Base-by-base conservation (phyloP, 2,888 invertebrate genomes). In the Oxyscelio sp. region DNA sequence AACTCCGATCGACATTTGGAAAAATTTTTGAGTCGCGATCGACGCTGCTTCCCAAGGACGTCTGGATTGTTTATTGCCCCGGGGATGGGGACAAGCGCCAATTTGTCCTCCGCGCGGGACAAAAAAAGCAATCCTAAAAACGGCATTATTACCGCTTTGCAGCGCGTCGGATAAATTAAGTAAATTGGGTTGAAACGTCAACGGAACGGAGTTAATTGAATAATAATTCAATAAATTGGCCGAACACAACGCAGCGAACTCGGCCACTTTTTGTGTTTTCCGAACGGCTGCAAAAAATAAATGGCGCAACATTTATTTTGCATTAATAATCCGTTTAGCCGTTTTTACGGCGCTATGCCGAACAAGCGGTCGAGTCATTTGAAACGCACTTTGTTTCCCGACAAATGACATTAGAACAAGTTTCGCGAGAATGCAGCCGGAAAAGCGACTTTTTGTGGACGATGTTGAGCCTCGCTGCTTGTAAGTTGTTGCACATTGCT, bases 141-240 rank as follows among this genome's bases (percentile, higher is more conserved):
- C 9, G 19, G 45, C 19, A 19, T 48, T 48, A 48, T 66, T 31
- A 52, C 52, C 22, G 65, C 9, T 22, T 13, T 21, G 34, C 13
- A 19, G 21, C 50, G 19, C 38, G 52, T 24, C 65, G 52, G 38
- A 38, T 38, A 58, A 70, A 70, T 70, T 70, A 58, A 70, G 70
- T 45, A 56, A 56, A 70, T 58, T 70, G 31, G 45, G 70, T n/a
- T 58, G 58, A 70, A 70, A 45, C 45, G 70, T 58, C 54, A 54
- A 58, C 70, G 45, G n/a, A 58, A 54, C 58, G 43, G 31, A 70
- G 58, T 70, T 70, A 70, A 70, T 70, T 70, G 70, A 56, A 56
- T 58, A 58, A 70, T 70, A 70, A 70, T 68, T 68, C 52, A 17
- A 21, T 54, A 68, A 68, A 68, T 56, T 68, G 43, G 27, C 31